These are phyloP conservation scores for Struthidea cinerea DNA, from an alignment of 2,113 vertebrate genomes.

Conservation along the genomic window DNA sequence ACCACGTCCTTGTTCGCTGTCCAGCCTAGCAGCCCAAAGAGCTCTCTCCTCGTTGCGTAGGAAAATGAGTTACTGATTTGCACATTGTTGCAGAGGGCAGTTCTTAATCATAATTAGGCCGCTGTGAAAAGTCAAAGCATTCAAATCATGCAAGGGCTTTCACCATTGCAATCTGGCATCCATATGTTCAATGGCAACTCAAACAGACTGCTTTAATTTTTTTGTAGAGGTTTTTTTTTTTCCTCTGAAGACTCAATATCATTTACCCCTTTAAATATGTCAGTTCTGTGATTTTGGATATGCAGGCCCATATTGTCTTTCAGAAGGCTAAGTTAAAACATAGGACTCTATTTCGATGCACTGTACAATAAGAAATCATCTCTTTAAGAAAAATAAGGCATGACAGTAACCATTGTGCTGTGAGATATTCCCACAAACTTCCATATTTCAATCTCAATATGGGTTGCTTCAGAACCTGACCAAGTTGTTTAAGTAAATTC, in stretches of 20 bases:
- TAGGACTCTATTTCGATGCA: background rate
- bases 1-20: background rate
- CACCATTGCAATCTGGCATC: constrained; percentile 54
- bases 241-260: constrained; percentile 36
- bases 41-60: rapidly evolving
- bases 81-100: constrained; percentile 31
- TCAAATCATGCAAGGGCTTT: constrained; percentile 14
- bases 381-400: background rate
- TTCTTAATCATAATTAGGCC: constrained; percentile 59
- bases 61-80: constrained; percentile 39
- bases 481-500: background rate
- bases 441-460: background rate
- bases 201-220: constrained; percentile 59
- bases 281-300: constrained; percentile 35
- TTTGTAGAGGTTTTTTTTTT: background rate
- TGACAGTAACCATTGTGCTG: background rate
- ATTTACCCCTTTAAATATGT: constrained; percentile 41
- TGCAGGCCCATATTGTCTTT: constrained; percentile 43
- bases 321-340: constrained; percentile 50
- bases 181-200: constrained; percentile 54
- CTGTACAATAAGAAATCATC: background rate
- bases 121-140: constrained; percentile 50
- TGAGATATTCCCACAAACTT: background rate
- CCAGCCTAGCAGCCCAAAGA: background rate
- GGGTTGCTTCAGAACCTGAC: background rate